Evolutionary conservation across 2,888 invertebrate species (phyloP).

Genomic region (Tipula confusa): DNA sequence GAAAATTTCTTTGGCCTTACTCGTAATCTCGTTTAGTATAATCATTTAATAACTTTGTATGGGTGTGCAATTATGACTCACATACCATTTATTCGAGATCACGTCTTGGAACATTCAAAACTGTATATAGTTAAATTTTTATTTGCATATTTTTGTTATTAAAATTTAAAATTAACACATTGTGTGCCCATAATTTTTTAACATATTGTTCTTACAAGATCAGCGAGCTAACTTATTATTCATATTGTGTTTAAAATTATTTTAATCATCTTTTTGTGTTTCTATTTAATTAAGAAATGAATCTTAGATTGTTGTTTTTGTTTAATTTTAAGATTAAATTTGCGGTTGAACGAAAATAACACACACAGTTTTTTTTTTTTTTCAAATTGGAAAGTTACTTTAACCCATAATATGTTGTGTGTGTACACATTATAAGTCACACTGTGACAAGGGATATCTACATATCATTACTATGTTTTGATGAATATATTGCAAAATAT

Average conservation of each 20-base stretch:
- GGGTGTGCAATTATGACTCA: not conserved
- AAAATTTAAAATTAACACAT: not conserved
- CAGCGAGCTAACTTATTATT: not conserved
- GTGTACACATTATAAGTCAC: not conserved
- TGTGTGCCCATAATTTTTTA: not conserved
- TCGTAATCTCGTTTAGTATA: not conserved
- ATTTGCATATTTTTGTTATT: conserved; percentile 7
- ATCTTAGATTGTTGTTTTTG: no score
- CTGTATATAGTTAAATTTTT: not conserved
- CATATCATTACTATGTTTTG: no score
- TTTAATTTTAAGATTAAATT: not conserved
- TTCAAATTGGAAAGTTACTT: not conserved
- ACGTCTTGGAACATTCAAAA: not conserved
- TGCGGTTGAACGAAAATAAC: not conserved
- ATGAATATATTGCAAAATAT: not conserved
- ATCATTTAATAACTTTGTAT: not conserved
- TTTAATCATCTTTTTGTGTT: not conserved
- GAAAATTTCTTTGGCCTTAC: conserved; percentile 5
- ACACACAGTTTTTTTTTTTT: no score
- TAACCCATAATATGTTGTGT: not conserved
- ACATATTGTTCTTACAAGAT: not conserved
- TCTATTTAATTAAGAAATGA: not conserved
- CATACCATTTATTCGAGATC: not conserved
- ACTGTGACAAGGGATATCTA: not conserved
- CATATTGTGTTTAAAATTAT: not conserved